Percentiles rank a stretch among this genome's conserved stretches.
Conservation (phyloP, 2,113 vertebrate species). For the Chauna torquata region DNA sequence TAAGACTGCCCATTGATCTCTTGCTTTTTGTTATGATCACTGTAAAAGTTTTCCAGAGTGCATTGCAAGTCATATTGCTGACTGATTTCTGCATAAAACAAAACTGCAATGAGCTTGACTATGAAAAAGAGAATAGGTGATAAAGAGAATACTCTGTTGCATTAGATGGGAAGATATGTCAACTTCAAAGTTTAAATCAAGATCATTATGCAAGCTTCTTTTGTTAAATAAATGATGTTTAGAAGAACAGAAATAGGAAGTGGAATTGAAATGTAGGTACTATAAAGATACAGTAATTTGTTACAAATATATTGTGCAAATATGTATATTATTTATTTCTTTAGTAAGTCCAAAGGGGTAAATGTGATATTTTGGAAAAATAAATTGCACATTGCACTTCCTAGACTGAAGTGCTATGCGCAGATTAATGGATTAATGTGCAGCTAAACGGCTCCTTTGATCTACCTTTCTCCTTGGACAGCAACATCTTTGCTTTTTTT, state of each 20-base stretch:
- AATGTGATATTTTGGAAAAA: neutral
- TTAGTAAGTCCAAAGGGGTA: neutral
- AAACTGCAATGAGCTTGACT: neutral
- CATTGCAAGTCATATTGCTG: neutral
- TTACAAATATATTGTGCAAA: neutral
- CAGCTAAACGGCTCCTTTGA: too few relatives aligned
- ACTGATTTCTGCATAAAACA: constrained; percentile 36
- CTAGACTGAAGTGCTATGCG: neutral
- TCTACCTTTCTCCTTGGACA: neutral
- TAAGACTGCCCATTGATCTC: constrained; percentile 5
- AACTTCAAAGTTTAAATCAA: constrained; percentile 43
- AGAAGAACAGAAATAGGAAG: neutral
- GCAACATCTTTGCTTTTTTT: neutral
- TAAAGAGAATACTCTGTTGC: constrained; percentile 47
- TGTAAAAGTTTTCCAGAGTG: neutral
- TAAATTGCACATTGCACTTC: neutral
- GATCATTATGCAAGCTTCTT: constrained; percentile 50
- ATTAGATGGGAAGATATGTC: constrained; percentile 14
- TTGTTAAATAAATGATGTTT: constrained; percentile 65
- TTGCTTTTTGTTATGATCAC: neutral
- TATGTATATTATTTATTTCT: neutral
- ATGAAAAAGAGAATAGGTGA: constrained; percentile 47
- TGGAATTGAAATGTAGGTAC: neutral
- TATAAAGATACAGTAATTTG: neutral
- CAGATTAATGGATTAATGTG: neutral